These are phyloP conservation scores for Pantala flavescens DNA, from an alignment of 1,140 invertebrate genomes.

Conservation along the genomic window DNA sequence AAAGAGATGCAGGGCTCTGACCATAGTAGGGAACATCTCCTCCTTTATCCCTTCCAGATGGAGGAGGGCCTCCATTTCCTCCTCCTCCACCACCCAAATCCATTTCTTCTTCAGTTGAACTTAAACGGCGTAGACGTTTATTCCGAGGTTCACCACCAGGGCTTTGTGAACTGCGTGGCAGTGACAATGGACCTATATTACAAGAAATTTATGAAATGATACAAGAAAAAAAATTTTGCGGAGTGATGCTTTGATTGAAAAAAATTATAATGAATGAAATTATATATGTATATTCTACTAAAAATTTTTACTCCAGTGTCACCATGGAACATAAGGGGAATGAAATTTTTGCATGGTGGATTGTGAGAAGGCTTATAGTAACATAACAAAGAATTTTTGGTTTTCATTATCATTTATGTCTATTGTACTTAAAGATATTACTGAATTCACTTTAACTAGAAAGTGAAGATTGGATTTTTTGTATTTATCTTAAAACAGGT, in stretches of 20 bases:
- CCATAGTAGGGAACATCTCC: conserved; percentile 43
- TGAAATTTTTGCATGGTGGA: too few relatives aligned
- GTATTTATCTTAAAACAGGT: too few relatives aligned
- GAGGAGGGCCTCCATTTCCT: conserved; percentile 26
- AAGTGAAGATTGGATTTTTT: too few relatives aligned
- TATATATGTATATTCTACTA: too few relatives aligned
- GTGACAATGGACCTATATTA: conserved; percentile 31
- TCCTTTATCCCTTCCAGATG: conserved; percentile 31
- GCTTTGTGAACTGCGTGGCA: conserved; percentile 37
- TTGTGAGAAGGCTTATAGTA: too few relatives aligned
- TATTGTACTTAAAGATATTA: too few relatives aligned
- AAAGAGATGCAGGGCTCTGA: conserved; percentile 44
- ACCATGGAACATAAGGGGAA: too few relatives aligned
- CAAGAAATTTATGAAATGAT: conserved; percentile 7
- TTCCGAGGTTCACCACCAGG: conserved; percentile 39
- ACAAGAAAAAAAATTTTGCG: conserved; percentile 14
- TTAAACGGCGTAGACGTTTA: conserved; percentile 46
- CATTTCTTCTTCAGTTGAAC: conserved; percentile 47
- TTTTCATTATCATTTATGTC: too few relatives aligned
- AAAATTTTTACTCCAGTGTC: too few relatives aligned
- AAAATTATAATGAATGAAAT: too few relatives aligned
- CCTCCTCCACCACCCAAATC: conserved; percentile 32
- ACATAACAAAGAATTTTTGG: too few relatives aligned
- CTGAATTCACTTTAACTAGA: too few relatives aligned
- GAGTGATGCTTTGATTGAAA: neutral